Evolutionary conservation across 2,888 invertebrate species (phyloP).

Genomic region (Cerastoderma edule): DNA sequence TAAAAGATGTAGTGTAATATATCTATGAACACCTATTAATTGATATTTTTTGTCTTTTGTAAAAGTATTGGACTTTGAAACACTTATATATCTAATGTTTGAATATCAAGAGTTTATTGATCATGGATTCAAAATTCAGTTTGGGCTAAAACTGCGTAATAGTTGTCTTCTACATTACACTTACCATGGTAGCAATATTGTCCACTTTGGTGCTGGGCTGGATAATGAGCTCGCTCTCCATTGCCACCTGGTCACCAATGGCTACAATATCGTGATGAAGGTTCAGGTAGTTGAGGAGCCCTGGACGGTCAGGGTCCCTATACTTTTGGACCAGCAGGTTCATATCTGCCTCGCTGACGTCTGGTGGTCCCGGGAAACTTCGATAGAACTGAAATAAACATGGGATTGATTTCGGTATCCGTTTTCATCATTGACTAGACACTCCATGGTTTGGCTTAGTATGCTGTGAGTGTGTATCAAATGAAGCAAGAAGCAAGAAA

Average conservation of each 20-base stretch:
- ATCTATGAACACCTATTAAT: too few species aligned
- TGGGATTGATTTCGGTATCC: not conserved
- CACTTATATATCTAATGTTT: too few species aligned
- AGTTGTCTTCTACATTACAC: not conserved
- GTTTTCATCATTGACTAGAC: too few species aligned
- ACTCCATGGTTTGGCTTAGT: too few species aligned
- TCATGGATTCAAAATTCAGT: too few species aligned
- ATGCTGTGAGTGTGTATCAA: too few species aligned
- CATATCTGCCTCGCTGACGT: slow-evolving; percentile 81
- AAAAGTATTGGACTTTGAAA: too few species aligned
- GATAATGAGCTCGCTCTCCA: slow-evolving; percentile 59
- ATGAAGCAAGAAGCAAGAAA: too few species aligned
- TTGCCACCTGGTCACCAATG: slow-evolving; percentile 61
- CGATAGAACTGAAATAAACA: slow-evolving; percentile 80
- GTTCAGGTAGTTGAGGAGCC: slow-evolving; percentile 83
- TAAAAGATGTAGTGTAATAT: too few species aligned
- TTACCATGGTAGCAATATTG: slow-evolving; percentile 64
- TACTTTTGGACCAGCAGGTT: slow-evolving; percentile 81
- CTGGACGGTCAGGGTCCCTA: slow-evolving; percentile 78
- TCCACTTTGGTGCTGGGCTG: slow-evolving; percentile 66
- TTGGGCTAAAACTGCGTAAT: not conserved
- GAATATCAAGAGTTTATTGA: too few species aligned
- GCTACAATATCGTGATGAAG: slow-evolving; percentile 82
- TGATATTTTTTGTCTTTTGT: too few species aligned
- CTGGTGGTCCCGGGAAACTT: slow-evolving; percentile 82